Evolutionary conservation across 2,797 vertebrate species (phyloP).

Genomic region (Crenuchus spilurus): DNA sequence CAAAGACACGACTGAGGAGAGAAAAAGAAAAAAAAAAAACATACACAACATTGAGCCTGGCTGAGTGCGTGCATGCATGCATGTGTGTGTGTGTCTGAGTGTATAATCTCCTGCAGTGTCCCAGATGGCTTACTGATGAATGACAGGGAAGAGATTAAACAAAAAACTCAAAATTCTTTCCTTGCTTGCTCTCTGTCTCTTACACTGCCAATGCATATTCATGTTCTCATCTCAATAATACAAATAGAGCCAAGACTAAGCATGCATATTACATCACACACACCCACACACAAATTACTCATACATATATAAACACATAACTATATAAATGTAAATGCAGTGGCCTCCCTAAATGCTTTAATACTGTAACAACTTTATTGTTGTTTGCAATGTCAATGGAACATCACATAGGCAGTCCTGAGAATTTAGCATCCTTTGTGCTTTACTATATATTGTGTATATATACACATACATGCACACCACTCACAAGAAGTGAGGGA

Average conservation of each 20-base stretch:
- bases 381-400: too few relatives aligned
- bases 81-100: constrained; percentile 33
- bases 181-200: constrained; percentile 4
- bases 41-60: constrained; percentile 57
- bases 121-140: constrained; percentile 77
- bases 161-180: constrained; percentile 70
- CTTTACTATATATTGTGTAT: too few relatives aligned
- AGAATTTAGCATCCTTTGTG: too few relatives aligned
- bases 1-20: not conserved
- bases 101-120: constrained; percentile 78
- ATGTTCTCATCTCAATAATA: not conserved
- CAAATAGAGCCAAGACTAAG: constrained; percentile 1
- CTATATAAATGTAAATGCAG: too few relatives aligned
- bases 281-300: too few relatives aligned
- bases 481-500: too few relatives aligned
- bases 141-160: constrained; percentile 61
- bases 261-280: not conserved
- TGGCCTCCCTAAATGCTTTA: too few relatives aligned
- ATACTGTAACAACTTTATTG: too few relatives aligned
- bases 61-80: not conserved
- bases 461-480: too few relatives aligned
- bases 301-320: constrained; percentile 25
- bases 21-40: constrained; percentile 38
- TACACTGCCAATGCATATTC: not conserved
- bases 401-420: too few relatives aligned